Conservation (phyloP, 2,888 invertebrate genomes). For the Pristionchus arcanus region DNA sequence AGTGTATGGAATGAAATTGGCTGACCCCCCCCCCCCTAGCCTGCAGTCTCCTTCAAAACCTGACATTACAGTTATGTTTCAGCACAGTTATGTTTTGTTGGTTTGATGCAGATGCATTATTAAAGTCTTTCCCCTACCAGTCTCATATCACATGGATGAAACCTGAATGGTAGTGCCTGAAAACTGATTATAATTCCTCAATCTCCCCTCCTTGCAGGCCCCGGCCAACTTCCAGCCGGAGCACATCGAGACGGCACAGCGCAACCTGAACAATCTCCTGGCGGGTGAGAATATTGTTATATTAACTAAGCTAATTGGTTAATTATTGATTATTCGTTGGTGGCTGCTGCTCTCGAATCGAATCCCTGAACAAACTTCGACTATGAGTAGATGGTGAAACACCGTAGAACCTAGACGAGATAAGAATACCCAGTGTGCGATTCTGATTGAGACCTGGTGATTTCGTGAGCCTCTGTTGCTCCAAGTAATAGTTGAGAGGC, state of each 20-base stretch:
- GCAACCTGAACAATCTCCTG: constrained; percentile 62
- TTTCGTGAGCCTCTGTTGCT: background rate
- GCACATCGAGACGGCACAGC: constrained; percentile 65
- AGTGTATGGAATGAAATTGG: too few relatives aligned
- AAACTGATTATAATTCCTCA: background rate
- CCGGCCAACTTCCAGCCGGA: constrained; percentile 65
- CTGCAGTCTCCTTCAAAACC: too few relatives aligned
- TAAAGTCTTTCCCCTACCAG: background rate
- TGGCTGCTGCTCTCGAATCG: background rate
- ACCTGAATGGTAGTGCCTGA: background rate
- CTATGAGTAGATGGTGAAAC: background rate
- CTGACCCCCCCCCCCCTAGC: too few relatives aligned
- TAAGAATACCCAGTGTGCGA: too few relatives aligned
- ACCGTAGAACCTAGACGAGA: background rate
- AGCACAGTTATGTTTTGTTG: too few relatives aligned
- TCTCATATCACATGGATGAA: background rate
- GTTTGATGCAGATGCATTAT: background rate
- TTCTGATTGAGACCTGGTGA: background rate
- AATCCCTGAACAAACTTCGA: background rate
- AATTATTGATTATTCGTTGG: background rate
- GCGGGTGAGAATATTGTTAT: constrained; percentile 48
- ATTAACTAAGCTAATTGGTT: background rate
- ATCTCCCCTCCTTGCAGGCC: constrained; percentile 56
- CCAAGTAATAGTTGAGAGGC: background rate
- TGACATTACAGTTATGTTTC: too few relatives aligned